A percentile compares a stretch with the other conserved stretches of the same genome.
Conservation (phyloP, 2,797 vertebrate species). For the Typhlichthys eigenmanni region DNA sequence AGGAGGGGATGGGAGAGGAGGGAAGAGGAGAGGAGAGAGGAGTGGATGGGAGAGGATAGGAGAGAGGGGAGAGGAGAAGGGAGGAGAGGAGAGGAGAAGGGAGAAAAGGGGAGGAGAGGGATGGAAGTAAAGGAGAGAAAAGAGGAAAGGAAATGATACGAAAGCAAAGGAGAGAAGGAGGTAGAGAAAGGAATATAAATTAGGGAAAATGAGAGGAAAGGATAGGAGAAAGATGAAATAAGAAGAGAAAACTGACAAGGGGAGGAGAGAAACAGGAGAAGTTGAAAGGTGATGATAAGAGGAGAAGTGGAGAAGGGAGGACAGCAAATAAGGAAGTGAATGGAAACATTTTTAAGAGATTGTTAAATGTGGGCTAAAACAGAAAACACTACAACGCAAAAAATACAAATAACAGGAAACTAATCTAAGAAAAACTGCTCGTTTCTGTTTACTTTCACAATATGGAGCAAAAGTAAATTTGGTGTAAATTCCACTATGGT, state of each 20-base stretch:
- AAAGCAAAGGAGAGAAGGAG: not conserved
- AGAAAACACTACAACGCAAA: not conserved
- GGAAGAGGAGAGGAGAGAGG: not conserved
- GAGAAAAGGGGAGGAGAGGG: conserved; percentile 21
- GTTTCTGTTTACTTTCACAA: conserved; percentile 49
- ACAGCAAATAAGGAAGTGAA: not conserved
- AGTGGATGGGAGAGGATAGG: not conserved
- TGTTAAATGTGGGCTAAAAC: not conserved
- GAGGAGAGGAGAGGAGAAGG: conserved; percentile 2
- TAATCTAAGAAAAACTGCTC: conserved; percentile 5
- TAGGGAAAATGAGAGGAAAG: not conserved
- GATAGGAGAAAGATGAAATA: not conserved
- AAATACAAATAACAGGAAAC: not conserved
- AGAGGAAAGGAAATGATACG: not conserved
- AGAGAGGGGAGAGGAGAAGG: conserved; percentile 2
- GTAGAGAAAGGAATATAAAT: not conserved
- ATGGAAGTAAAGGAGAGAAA: conserved; percentile 40
- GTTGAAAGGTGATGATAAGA: not conserved
- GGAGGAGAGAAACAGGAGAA: not conserved
- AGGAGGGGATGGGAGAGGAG: no score
- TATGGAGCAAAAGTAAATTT: conserved; percentile 32
- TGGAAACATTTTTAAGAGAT: not conserved
- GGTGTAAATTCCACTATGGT: conserved; percentile 60
- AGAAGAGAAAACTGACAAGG: not conserved
- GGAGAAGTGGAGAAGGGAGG: not conserved